These are phyloP conservation scores for Athripsodes cinereus DNA, from an alignment of 2,888 invertebrate species.

Conservation along the genomic window DNA sequence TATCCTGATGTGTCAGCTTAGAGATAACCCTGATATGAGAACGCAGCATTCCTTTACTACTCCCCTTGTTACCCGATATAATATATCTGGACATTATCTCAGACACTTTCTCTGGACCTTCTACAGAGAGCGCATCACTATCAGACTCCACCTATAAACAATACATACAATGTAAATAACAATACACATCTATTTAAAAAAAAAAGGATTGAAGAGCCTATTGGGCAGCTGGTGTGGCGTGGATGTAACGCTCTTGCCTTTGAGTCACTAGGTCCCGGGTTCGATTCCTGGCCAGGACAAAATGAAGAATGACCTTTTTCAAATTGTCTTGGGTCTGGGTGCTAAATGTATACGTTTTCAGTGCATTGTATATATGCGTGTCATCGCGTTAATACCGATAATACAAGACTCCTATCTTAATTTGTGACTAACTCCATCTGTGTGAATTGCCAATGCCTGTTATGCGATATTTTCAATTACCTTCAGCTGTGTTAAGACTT, in stretches of 20 bases:
- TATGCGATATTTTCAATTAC: constrained; percentile 1
- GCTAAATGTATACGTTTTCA: too few species aligned
- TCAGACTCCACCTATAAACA: constrained; percentile 18
- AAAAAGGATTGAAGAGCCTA: too few species aligned
- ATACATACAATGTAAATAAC: too few species aligned
- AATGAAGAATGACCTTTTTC: too few species aligned
- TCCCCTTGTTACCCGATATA: constrained; percentile 4
- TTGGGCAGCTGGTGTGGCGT: too few species aligned
- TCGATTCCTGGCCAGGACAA: too few species aligned
- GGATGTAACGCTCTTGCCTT: too few species aligned
- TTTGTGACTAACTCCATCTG: neutral
- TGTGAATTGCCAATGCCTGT: neutral
- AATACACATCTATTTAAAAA: too few species aligned
- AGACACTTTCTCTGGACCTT: constrained; percentile 14
- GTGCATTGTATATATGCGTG: neutral
- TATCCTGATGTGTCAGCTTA: constrained; percentile 20
- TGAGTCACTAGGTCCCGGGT: too few species aligned
- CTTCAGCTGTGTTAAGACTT: constrained; percentile 20
- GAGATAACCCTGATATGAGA: constrained; percentile 14
- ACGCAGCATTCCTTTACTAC: constrained; percentile 4
- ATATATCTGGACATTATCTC: constrained; percentile 16
- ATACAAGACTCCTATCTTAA: neutral
- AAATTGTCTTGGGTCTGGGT: too few species aligned
- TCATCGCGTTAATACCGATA: neutral
- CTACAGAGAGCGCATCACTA: constrained; percentile 14